Conservation (phyloP, 1,140 invertebrate species). For the Luehdorfia chinensis region DNA sequence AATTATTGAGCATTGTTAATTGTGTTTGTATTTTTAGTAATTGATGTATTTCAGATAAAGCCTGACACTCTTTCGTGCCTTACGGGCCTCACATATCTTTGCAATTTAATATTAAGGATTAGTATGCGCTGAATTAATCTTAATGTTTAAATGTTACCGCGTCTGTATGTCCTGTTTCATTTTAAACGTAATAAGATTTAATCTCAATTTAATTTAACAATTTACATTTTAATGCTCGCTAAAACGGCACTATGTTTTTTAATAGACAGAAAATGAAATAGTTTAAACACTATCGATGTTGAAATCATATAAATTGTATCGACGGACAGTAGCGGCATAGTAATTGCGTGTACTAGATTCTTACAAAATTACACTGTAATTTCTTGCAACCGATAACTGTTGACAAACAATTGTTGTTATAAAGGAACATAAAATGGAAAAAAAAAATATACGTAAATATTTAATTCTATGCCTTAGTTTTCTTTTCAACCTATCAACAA, state of each 20-base stretch:
- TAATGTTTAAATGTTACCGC: constrained; percentile 40
- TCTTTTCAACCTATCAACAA: constrained; percentile 31
- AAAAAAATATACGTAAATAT: constrained; percentile 75
- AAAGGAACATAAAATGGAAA: constrained; percentile 59
- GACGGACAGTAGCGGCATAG: constrained; percentile 17
- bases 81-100: constrained; percentile 46
- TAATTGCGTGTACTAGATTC: constrained; percentile 40
- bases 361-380: constrained; percentile 41
- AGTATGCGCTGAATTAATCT: constrained; percentile 20
- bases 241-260: constrained; percentile 40
- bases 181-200: constrained; percentile 47
- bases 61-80: too few relatives aligned
- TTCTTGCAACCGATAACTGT: constrained; percentile 56
- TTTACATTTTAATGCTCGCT: constrained; percentile 48
- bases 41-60: constrained; percentile 41
- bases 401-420: constrained; percentile 68
- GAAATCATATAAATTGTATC: constrained; percentile 31
- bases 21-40: constrained; percentile 69
- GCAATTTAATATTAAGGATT: constrained; percentile 20
- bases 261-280: constrained; percentile 28
- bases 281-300: constrained; percentile 24
- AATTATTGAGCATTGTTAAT: constrained; percentile 69
- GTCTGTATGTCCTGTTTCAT: constrained; percentile 32
- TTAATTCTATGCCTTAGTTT: constrained; percentile 58
- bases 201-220: constrained; percentile 39